phyloP scores from a whole-genome alignment of 2,888 invertebrate species.

The Heliconius sara region DNA sequence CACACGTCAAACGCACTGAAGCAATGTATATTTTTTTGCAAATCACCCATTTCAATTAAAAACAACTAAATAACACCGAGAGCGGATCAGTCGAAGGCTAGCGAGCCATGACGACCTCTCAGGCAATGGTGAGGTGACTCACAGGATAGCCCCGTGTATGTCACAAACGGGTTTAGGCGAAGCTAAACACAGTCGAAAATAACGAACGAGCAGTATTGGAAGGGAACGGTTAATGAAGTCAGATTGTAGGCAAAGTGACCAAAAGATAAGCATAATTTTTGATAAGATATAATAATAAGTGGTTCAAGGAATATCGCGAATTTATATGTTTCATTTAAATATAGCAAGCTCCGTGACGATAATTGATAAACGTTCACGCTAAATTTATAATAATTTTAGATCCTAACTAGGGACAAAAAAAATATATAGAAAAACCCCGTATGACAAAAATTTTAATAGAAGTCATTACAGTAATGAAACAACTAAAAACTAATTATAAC shows the following conservation, averaged over 20 bases:
- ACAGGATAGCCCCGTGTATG: conserved; percentile 44
- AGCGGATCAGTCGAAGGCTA: neutral
- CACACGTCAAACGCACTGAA: conserved; percentile 58
- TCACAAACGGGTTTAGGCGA: conserved; percentile 43
- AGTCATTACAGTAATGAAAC: neutral
- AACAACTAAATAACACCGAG: neutral
- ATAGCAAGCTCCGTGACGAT: neutral
- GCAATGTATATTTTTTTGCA: conserved; percentile 59
- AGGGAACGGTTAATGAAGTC: conserved; percentile 38
- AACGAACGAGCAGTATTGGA: conserved; percentile 24
- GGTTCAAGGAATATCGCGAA: conserved; percentile 63
- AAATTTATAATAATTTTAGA: neutral
- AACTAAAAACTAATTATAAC: neutral
- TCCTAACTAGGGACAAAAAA: neutral
- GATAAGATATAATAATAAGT: conserved; percentile 71
- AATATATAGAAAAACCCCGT: neutral
- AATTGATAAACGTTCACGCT: neutral
- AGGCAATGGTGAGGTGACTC: conserved; percentile 29
- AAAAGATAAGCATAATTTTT: conserved; percentile 45
- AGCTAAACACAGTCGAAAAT: conserved; percentile 27
- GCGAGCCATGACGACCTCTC: conserved; percentile 19
- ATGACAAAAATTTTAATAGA: neutral
- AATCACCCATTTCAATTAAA: conserved; percentile 42
- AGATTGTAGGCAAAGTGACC: conserved; percentile 40
- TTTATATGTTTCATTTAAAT: conserved; percentile 35